A percentile compares a stretch with the other conserved stretches of the same genome.
Conservation (phyloP, 2,113 vertebrate genomes). For the Stomatorhinus ivindoensis region DNA sequence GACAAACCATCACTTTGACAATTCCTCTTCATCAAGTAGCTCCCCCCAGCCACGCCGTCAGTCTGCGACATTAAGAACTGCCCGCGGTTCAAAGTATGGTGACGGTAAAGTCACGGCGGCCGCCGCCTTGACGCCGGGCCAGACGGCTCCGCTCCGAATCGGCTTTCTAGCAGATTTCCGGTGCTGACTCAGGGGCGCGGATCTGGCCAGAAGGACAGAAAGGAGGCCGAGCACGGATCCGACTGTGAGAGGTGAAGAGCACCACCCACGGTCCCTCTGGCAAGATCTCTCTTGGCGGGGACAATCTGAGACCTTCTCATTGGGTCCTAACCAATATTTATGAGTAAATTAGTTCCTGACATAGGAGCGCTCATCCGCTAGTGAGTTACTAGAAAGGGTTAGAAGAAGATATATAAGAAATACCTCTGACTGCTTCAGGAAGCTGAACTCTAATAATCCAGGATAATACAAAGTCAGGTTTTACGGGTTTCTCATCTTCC, state of each 20-base stretch:
- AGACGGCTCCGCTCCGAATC: background rate
- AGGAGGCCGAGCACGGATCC: background rate
- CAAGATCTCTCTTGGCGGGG: background rate
- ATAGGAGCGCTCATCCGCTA: background rate
- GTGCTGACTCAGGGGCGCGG: background rate
- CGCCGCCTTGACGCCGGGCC: background rate
- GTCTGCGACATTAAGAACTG: background rate
- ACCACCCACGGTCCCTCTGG: background rate
- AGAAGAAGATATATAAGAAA: background rate
- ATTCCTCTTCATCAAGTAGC: constrained; percentile 54
- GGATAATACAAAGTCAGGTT: background rate
- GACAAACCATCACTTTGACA: constrained; percentile 30
- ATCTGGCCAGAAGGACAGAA: background rate
- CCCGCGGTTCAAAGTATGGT: background rate
- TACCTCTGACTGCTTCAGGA: background rate
- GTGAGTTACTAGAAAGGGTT: background rate
- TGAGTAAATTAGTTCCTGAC: background rate
- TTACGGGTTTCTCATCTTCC: background rate
- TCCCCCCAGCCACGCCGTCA: background rate
- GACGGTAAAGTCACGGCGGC: background rate
- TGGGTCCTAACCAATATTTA: background rate
- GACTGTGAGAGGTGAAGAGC: background rate
- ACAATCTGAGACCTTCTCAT: background rate
- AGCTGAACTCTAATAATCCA: background rate
- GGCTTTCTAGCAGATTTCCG: background rate